A percentile compares a stretch with the other conserved stretches of the same genome.
These are phyloP conservation scores for Calosoma granatense DNA, from an alignment of 1,140 invertebrate genomes.

Conservation along the genomic window DNA sequence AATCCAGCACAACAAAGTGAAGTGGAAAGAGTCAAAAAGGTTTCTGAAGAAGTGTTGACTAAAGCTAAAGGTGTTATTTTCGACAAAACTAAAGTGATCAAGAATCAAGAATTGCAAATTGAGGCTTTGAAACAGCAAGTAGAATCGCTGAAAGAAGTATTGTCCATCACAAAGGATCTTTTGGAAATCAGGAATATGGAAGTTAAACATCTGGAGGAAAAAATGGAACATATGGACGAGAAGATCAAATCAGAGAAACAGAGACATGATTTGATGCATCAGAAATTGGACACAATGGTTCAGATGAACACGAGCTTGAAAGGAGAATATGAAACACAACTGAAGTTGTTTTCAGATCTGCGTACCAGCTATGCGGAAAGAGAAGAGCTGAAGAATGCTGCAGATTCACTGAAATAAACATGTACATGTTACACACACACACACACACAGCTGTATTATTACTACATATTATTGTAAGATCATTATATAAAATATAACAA, in stretches of 20 bases:
- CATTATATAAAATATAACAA: too few species aligned
- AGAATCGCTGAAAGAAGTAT: conserved; percentile 62
- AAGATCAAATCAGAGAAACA: conserved; percentile 59
- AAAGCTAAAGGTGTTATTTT: conserved; percentile 54
- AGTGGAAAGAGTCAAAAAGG: conserved; percentile 32
- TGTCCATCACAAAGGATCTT: conserved; percentile 64
- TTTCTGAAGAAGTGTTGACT: conserved; percentile 41
- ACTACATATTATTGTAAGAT: too few species aligned
- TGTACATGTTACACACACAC: too few species aligned
- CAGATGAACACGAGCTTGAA: conserved; percentile 60
- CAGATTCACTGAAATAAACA: too few species aligned
- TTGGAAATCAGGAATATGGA: conserved; percentile 65
- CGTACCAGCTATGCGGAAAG: conserved; percentile 28
- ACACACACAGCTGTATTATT: too few species aligned
- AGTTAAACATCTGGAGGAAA: conserved; percentile 60
- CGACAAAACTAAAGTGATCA: conserved; percentile 57
- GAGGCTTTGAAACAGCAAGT: conserved; percentile 58
- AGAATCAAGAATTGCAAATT: conserved; percentile 65
- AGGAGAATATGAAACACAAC: conserved; percentile 62
- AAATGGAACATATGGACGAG: conserved; percentile 56
- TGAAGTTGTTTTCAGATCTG: conserved; percentile 50
- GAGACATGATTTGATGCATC: conserved; percentile 51
- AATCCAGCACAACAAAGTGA: conserved; percentile 15
- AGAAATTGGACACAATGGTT: conserved; percentile 55
- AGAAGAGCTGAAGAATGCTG: conserved; percentile 21